A percentile compares a stretch with the other conserved stretches of the same genome.
Conservation (phyloP, 2,888 invertebrate genomes). For the Tortricodes alternella region DNA sequence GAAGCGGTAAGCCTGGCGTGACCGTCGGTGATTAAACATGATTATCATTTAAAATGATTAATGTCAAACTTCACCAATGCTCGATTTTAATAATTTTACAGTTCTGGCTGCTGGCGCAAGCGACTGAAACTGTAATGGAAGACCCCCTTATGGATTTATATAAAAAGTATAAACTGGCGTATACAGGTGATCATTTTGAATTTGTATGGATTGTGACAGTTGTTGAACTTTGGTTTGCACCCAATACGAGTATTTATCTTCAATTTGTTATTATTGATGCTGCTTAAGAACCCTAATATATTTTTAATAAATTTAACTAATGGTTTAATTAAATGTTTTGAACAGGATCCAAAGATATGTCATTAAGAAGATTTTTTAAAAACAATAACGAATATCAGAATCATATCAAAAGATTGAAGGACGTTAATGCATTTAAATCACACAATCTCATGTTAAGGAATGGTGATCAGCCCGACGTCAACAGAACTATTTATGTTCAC, state of each 20-base stretch:
- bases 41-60: background rate
- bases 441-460: conserved; percentile 60
- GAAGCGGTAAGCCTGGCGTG: conserved; percentile 17
- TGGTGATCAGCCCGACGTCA: conserved; percentile 29
- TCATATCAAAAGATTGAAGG: conserved; percentile 61
- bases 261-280: no score
- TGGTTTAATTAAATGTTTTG: background rate
- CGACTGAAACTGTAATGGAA: conserved; percentile 32
- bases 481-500: conserved; percentile 60
- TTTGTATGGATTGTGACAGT: no score
- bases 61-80: no score
- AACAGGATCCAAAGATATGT: background rate
- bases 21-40: background rate
- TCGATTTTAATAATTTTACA: no score
- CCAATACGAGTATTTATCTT: no score
- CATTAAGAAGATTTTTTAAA: conserved; percentile 46
- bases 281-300: no score
- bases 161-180: conserved; percentile 48
- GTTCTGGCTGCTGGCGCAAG: no score
- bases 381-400: conserved; percentile 50
- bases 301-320: background rate
- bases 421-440: conserved; percentile 63
- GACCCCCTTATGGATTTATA: conserved; percentile 45
- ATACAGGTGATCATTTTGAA: conserved; percentile 43
- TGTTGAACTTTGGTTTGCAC: no score